Conservation (phyloP, 2,888 invertebrate genomes). For the Drosophila longiperda region DNA sequence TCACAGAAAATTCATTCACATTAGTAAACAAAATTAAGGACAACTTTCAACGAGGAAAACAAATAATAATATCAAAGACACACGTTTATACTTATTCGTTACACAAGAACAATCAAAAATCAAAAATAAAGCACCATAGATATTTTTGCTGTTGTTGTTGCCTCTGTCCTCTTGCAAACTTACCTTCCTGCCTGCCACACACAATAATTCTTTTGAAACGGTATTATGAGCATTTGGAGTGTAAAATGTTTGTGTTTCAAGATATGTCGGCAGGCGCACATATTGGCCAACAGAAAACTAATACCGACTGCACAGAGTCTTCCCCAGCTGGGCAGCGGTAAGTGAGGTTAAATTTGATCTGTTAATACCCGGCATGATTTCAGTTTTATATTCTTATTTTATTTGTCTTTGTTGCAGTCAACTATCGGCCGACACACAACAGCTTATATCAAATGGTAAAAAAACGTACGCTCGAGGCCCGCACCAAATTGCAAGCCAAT, state of each 20-base stretch:
- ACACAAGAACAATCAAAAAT: slow-evolving; percentile 55
- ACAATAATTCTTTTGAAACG: slow-evolving; percentile 37
- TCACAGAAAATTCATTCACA: slow-evolving; percentile 62
- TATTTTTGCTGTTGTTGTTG: slow-evolving; percentile 35
- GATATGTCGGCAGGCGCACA: slow-evolving; percentile 75
- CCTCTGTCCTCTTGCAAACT: slow-evolving; percentile 27
- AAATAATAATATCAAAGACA: slow-evolving; percentile 32
- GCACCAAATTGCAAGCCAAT: slow-evolving; percentile 78
- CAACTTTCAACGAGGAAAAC: slow-evolving; percentile 15
- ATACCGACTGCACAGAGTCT: slow-evolving; percentile 33
- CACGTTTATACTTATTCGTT: slow-evolving; percentile 60
- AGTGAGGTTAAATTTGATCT: slow-evolving; percentile 54
- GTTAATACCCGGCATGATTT: slow-evolving; percentile 24
- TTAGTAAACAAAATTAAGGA: slow-evolving; percentile 26
- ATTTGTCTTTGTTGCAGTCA: slow-evolving; percentile 42
- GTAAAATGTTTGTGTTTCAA: slow-evolving; percentile 66
- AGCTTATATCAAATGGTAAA: slow-evolving; percentile 83
- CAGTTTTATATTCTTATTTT: background rate
- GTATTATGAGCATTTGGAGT: slow-evolving; percentile 79
- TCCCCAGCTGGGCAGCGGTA: slow-evolving; percentile 53
- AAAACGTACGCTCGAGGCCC: slow-evolving; percentile 81
- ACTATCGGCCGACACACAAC: slow-evolving; percentile 65
- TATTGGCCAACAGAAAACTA: slow-evolving; percentile 63
- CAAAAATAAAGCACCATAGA: slow-evolving; percentile 26
- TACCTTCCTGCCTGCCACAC: slow-evolving; percentile 7